Base-by-base conservation (phyloP, 2,797 vertebrate species). In the Heterohyrax brucei region DNA sequence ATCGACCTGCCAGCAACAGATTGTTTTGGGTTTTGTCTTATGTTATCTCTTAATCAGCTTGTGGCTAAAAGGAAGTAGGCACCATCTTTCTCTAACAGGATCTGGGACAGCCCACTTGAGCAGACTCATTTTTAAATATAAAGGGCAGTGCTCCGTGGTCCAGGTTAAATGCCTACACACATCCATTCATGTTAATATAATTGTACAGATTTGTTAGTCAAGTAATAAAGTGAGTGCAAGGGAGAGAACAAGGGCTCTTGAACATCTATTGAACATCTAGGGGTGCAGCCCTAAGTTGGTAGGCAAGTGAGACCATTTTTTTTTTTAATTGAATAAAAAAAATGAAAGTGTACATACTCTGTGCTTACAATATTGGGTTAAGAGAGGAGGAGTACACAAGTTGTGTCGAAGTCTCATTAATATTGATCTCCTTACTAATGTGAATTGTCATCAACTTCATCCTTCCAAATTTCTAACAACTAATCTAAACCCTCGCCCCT, bases 261-360 rank as follows among this genome's bases (percentile, higher is more conserved):
- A 4, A 14, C 3, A 10, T 56, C 39, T 8, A 2, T 5, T 77
- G 68, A 4, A 14, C 3, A 10, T 56, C 39, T 8, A 2, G 1
- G 8, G 10, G 3, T 26, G 13, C 26, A 12, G 2, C 62, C 30
- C 24, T 28, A 76, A 70, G 39, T 75, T 93, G 44, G 10, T 24
- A 53, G 4, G 30, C 89, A 73, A 56, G 24, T n/a, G 76, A 70
- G 75, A 73, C 18, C 14, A 48, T 72, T 86, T 92, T 85, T 79
- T 39, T 39, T 39, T 39, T 39, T 39, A 2, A 39, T 39, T 39
- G 39, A 39, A 39, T 39, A 39, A 39, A 39, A 39, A 39, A 39
- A 39, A 39, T 39, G 39, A 39, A 39, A 39, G 39, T 39, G 39
- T 39, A 39, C 39, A 39, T 39, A 39, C 39, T 39, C 39, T 39